phyloP scores from a whole-genome alignment of 2,797 vertebrate species.

The Manis pentadactyla region DNA sequence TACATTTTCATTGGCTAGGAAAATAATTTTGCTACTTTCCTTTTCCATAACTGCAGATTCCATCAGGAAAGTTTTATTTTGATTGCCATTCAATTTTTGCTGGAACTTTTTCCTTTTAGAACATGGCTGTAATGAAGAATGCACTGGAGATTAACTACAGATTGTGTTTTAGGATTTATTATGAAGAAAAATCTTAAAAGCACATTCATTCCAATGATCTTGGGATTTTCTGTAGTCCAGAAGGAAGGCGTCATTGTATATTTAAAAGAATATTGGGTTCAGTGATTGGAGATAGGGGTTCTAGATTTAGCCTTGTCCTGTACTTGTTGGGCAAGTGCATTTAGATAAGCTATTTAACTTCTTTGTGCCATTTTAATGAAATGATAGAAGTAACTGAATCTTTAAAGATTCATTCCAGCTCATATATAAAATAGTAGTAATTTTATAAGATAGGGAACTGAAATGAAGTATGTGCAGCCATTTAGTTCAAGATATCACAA shows the following conservation, averaged over 20 bases:
- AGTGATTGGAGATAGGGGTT: background rate
- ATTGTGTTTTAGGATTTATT: constrained; percentile 47
- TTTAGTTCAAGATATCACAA: constrained; percentile 34
- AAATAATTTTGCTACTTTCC: constrained; percentile 29
- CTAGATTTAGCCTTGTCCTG: background rate
- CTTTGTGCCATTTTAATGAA: constrained; percentile 30
- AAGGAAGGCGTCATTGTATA: background rate
- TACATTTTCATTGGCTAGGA: background rate
- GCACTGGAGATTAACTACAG: background rate
- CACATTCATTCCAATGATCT: background rate
- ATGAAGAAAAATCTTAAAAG: constrained; percentile 12
- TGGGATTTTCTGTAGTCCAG: background rate
- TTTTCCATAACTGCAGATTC: constrained; percentile 51
- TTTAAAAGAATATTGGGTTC: background rate
- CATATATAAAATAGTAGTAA: constrained; percentile 50
- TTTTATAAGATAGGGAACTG: constrained; percentile 15
- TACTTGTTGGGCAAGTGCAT: background rate
- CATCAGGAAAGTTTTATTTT: constrained; percentile 56
- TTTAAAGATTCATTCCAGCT: constrained; percentile 44
- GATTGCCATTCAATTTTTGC: constrained; percentile 13
- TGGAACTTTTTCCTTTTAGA: constrained; percentile 32
- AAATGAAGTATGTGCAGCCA: constrained; percentile 25
- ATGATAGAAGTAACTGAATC: constrained; percentile 13
- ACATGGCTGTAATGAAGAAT: constrained; percentile 8
- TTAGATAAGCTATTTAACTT: constrained; percentile 26